A percentile compares a stretch with the other conserved stretches of the same genome.
Evolutionary conservation across 2,797 vertebrate genomes (phyloP).

Genomic region (Sphaeramia orbicularis): DNA sequence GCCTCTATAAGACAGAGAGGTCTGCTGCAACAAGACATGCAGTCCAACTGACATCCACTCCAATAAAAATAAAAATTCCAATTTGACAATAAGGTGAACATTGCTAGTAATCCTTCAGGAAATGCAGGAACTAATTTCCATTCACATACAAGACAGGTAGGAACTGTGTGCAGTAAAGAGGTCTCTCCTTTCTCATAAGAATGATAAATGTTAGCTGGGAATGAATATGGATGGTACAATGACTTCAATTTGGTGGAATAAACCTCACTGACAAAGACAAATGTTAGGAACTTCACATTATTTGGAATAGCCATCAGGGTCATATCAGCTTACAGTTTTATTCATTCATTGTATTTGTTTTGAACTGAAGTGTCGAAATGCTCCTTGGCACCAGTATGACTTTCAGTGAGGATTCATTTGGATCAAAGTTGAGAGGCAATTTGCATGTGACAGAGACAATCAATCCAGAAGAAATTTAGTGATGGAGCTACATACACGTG

Average conservation of each 20-base stretch:
- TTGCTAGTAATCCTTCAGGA: slow-evolving; percentile 37
- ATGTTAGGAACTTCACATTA: slow-evolving; percentile 35
- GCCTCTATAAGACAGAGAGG: slow-evolving; percentile 8
- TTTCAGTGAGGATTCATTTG: slow-evolving; percentile 48
- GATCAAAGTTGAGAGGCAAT: slow-evolving; percentile 59
- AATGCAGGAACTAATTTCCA: slow-evolving; percentile 50
- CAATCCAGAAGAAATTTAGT: slow-evolving; percentile 51
- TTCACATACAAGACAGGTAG: slow-evolving; percentile 53
- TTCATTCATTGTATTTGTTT: slow-evolving; percentile 17
- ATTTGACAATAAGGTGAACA: slow-evolving; percentile 51
- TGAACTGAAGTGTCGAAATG: background rate
- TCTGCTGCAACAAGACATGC: slow-evolving; percentile 16
- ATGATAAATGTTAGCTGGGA: slow-evolving; percentile 44
- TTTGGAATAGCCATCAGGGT: slow-evolving; percentile 13
- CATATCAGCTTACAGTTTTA: slow-evolving; percentile 23
- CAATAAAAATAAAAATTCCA: slow-evolving; percentile 38
- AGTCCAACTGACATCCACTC: slow-evolving; percentile 38
- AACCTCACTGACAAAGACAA: slow-evolving; percentile 36
- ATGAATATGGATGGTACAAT: slow-evolving; percentile 22
- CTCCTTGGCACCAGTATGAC: slow-evolving; percentile 16
- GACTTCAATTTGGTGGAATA: slow-evolving; percentile 29
- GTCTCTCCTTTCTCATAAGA: slow-evolving; percentile 30
- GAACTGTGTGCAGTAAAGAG: slow-evolving; percentile 53
- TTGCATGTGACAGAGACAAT: slow-evolving; percentile 55
- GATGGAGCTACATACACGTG: slow-evolving; percentile 56